Evolutionary conservation across 53 echinoderm and acorn worm species (phyloP).

Genomic region (Holothuria scabra): DNA sequence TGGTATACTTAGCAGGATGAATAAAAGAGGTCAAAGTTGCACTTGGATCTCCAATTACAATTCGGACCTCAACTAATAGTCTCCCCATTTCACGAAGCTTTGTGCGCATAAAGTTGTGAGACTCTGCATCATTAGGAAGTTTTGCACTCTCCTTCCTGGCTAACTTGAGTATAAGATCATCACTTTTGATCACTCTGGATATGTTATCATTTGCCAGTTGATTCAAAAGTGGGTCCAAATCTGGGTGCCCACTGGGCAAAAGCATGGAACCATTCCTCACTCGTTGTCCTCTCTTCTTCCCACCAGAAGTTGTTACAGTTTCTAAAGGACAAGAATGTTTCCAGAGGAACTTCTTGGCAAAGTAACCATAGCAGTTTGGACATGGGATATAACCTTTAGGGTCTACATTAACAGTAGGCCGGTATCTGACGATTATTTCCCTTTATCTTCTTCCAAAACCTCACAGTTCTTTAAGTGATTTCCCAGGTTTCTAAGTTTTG

Average conservation of each 20-base stretch:
- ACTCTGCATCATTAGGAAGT: constrained; percentile 67
- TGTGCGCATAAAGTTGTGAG: constrained; percentile 57
- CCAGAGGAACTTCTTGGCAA: constrained; percentile 51
- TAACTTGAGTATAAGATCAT: constrained; percentile 63
- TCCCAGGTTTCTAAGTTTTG: constrained; percentile 67
- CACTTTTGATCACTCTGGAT: constrained; percentile 62
- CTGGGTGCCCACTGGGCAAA: constrained; percentile 26
- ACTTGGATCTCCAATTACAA: constrained; percentile 51
- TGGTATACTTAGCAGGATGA: constrained; percentile 57
- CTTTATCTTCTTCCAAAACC: constrained; percentile 60
- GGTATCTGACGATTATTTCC: constrained; percentile 57
- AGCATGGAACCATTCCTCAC: constrained; percentile 39
- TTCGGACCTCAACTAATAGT: constrained; percentile 58
- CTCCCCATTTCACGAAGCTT: constrained; percentile 68
- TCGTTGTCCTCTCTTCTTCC: not conserved
- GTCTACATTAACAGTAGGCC: constrained; percentile 55
- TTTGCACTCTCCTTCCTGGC: constrained; percentile 69
- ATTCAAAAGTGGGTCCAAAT: constrained; percentile 29
- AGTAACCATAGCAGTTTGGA: constrained; percentile 67
- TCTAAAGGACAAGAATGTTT: constrained; percentile 62
- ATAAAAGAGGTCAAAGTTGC: constrained; percentile 65
- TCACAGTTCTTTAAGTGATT: constrained; percentile 75
- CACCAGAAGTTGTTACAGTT: constrained; percentile 6
- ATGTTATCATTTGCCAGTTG: constrained; percentile 65
- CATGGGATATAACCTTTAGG: constrained; percentile 66